Evolutionary conservation across 2,113 vertebrate species (phyloP), one percentile per base, ranked within the genome.

Genomic region (Rafetus swinhoei): DNA sequence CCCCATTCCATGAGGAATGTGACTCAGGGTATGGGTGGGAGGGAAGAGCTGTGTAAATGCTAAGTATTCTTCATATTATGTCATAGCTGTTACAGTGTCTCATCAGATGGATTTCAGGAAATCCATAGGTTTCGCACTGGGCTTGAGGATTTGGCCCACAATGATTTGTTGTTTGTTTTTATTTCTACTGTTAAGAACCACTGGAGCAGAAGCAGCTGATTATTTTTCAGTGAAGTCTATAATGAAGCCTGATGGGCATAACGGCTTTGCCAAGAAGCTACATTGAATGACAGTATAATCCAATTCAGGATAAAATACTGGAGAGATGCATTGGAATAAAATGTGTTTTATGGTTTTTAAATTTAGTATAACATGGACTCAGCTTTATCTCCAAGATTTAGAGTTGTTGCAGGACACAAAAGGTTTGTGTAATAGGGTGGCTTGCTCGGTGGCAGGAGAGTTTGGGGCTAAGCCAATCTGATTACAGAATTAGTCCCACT

Each of bases 281-380:
- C 88, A 90, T 82, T 93, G 83, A 90, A 0, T 29, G 85, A 29
- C 74, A 84, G 79, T 81, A 5, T 95, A 96, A 93, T 52, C n/a
- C 81, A 54, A 84, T 92, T 90, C 80, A 29, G 69, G 22, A 92
- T 93, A 90, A 93, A 93, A 84, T 86, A 86, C 7, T 84, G 86
- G 92, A 92, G 39, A 76, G 65, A 69, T 35, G 54, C 39, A 69
- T 95, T 25, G 89, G 53, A 50, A 45, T 56, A 94, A 84, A 79
- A 94, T 95, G 45, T 92, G 60, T 77, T 95, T 95, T 95, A 93
- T 92, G 90, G 87, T 82, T 92, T 95, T 90, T 93, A 89, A 94
- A 95, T 93, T 84, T 79, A 84, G 25, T 89, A 16, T 60, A 92
- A 57, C 82, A 55, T 52, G 91, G 96, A 81, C 83, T 87, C 56